Evolutionary conservation across 64 coral and sea anemone genomes (phyloP).

Genomic region (Trachythela sp.): DNA sequence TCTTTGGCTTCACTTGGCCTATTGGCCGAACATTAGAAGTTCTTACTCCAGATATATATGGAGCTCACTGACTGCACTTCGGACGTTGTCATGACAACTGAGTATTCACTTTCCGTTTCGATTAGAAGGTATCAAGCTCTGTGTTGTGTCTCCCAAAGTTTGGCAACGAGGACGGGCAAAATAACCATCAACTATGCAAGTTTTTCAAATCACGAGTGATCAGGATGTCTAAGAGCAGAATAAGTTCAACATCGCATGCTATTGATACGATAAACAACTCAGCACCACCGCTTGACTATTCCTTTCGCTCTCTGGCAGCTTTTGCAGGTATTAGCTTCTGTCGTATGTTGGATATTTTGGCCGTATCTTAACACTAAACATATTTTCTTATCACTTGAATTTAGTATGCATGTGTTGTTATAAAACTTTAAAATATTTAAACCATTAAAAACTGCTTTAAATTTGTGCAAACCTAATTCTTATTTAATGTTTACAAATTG

Average conservation of each 20-base stretch:
- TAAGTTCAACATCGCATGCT: constrained; percentile 36
- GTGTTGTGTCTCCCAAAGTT: background rate
- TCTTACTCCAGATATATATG: too few species aligned
- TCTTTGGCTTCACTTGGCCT: too few species aligned
- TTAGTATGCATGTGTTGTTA: background rate
- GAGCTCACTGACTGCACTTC: too few species aligned
- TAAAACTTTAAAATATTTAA: too few species aligned
- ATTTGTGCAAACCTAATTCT: too few species aligned
- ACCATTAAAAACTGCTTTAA: too few species aligned
- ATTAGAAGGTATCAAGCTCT: too few species aligned
- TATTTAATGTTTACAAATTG: too few species aligned
- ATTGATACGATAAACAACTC: constrained; percentile 59
- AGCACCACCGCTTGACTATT: constrained; percentile 71
- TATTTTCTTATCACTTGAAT: background rate
- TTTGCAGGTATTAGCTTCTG: constrained; percentile 49
- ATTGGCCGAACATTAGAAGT: too few species aligned
- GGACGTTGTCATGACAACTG: background rate
- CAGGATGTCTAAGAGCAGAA: constrained; percentile 3
- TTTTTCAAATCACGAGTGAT: background rate
- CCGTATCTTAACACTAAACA: background rate
- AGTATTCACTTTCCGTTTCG: background rate
- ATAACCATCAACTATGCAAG: background rate
- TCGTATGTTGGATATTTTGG: background rate
- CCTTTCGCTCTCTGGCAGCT: constrained; percentile 55
- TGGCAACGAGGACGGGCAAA: background rate